Evolutionary conservation across 2,888 invertebrate species (phyloP), one percentile per base, ranked within the genome.

Genomic region (Subacronicta megacephala): DNA sequence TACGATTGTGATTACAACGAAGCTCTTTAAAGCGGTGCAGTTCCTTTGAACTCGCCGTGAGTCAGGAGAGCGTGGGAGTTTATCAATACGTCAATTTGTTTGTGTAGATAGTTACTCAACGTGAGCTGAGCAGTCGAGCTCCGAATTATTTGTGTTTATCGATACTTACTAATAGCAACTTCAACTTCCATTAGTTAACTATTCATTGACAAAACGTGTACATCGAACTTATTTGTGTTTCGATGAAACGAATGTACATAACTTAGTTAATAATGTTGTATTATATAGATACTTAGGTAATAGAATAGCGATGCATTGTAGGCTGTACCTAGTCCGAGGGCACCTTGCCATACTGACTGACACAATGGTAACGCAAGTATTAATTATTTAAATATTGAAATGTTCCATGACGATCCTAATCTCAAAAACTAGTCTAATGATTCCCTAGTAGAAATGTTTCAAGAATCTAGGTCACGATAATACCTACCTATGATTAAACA

Each of bases 371-470:
- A 72, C 53, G 56, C 62, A 75, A 72, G 73, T 75, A 75, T 72
- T 75, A 75, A 52, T 29, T 62, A 63, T 55, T 49, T 62, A 68
- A 60, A 52, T 57, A 52, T 63, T 54, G 43, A 61, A 71, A 60
- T 46, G 64, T 77, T 76, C 62, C 66, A 62, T 69, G 62, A 72
- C 59, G 67, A 55, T 57, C 60, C 35, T 56, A 62, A 74, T 72
- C 67, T 75, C 63, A 53, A 59, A 67, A 68, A 72, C 81, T 81
- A 81, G 79, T 81, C 79, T 77, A 78, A 73, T 63, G 63, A 73
- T 67, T 72, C 13, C 62, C 31, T 60, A 43, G 47, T 72, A 62
- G 55, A 56, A 55, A 53, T 47, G 50, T 55, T 68, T 43, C 38
- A 53, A 58, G 41, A 45, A 10, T 46, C 46, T 29, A 38, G 17